These are phyloP conservation scores for Stegodyphus dumicola DNA, from an alignment of 1,140 invertebrate genomes.

Conservation along the genomic window DNA sequence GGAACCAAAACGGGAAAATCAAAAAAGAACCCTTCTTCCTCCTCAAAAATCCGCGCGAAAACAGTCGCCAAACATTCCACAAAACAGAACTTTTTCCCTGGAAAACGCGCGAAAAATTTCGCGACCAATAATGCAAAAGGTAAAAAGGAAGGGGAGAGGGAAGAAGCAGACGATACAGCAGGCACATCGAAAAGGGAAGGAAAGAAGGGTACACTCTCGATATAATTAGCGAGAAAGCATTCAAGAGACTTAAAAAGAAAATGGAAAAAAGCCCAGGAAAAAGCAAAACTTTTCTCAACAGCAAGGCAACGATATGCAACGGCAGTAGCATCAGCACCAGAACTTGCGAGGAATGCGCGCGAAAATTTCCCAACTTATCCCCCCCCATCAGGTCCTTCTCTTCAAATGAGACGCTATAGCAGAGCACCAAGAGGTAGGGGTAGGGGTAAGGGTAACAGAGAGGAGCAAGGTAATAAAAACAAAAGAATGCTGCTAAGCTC, in stretches of 20 bases:
- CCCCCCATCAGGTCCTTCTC: neutral
- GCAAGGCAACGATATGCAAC: neutral
- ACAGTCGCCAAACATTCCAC: too few species aligned
- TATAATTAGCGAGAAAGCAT: constrained; percentile 60
- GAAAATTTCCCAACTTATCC: constrained; percentile 40
- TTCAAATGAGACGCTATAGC: neutral
- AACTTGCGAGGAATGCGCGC: constrained; percentile 54
- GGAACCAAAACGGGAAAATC: neutral
- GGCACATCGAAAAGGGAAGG: neutral
- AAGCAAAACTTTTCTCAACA: constrained; percentile 49
- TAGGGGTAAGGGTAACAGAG: neutral
- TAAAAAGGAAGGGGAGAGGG: neutral
- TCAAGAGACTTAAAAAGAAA: constrained; percentile 10
- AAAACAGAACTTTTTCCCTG: neutral
- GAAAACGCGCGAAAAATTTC: constrained; percentile 34
- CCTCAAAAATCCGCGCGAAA: neutral
- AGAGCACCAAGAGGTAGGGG: neutral
- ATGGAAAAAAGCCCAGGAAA: constrained; percentile 8
- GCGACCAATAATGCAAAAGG: constrained; percentile 42
- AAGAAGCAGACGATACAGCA: neutral
- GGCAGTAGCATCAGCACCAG: neutral
- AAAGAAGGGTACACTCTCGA: constrained; percentile 20
- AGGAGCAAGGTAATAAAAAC: constrained; percentile 57
- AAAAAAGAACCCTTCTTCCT: neutral
- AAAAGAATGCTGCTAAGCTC: constrained; percentile 58